A percentile compares a stretch with the other conserved stretches of the same genome.
These are phyloP conservation scores for Cranoglanis bouderius DNA, from an alignment of 2,113 vertebrate genomes.

Conservation along the genomic window DNA sequence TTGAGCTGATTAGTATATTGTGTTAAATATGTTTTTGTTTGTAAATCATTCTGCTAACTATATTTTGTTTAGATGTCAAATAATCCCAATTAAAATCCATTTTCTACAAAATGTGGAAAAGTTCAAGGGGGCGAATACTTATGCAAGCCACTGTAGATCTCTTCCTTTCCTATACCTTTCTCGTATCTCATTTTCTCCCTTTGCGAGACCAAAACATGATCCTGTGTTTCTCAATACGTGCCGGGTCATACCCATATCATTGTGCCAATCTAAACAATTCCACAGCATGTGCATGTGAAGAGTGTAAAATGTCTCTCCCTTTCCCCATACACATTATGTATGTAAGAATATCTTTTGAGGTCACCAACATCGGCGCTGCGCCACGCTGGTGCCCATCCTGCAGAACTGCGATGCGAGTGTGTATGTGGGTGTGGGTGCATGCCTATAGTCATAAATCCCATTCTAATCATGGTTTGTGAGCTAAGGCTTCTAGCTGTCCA, in stretches of 20 bases:
- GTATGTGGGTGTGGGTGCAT: not conserved
- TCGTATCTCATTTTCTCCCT: not conserved
- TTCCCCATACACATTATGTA: not conserved
- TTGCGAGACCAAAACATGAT: not conserved
- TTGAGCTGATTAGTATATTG: not conserved
- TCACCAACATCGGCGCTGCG: not conserved
- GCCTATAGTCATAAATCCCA: constrained; percentile 3
- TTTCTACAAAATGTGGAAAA: not conserved
- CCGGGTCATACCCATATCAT: not conserved
- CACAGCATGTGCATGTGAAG: not conserved
- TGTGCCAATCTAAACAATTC: not conserved
- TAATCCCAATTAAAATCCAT: not conserved
- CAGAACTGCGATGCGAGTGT: not conserved
- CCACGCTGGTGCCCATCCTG: not conserved
- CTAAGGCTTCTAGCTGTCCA: constrained; percentile 14
- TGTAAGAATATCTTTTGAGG: constrained; percentile 1
- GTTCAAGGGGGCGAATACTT: not conserved
- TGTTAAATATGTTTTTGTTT: not conserved
- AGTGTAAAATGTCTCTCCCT: not conserved
- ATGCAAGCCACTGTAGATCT: not conserved
- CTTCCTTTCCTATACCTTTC: not conserved
- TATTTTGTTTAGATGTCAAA: not conserved
- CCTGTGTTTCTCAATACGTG: not conserved
- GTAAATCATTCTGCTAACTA: not conserved
- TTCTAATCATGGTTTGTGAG: constrained; percentile 40